A percentile compares a stretch with the other conserved stretches of the same genome.
Conservation (phyloP, 2,113 vertebrate genomes). For the Jaculus jaculus region DNA sequence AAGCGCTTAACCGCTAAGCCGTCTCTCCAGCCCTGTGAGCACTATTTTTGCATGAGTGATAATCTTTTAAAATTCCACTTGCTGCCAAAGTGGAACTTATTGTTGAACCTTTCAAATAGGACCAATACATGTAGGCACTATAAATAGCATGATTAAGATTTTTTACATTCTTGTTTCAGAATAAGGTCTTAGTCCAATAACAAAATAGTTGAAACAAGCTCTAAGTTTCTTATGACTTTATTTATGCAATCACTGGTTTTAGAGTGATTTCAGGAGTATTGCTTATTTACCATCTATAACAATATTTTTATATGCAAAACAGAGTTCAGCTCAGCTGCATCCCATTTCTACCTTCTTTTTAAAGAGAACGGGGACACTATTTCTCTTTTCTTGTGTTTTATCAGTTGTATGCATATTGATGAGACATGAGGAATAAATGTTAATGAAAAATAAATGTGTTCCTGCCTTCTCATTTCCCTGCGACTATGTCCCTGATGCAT, state of each 20-base stretch:
- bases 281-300: neutral
- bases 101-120: neutral
- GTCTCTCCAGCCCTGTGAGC: neutral
- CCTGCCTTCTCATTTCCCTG: neutral
- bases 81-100: conserved; percentile 26
- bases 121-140: neutral
- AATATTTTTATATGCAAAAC: neutral
- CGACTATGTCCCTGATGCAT: conserved; percentile 51
- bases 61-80: conserved; percentile 44
- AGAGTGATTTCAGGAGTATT: conserved; percentile 12
- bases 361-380: conserved; percentile 42
- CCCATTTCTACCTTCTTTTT: conserved; percentile 20
- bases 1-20: too few species aligned
- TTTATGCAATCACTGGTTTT: neutral
- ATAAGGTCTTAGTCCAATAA: neutral
- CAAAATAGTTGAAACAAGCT: neutral
- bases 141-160: conserved; percentile 6
- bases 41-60: conserved; percentile 30
- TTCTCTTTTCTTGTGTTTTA: conserved; percentile 42
- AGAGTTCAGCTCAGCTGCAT: conserved; percentile 32
- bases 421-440: conserved; percentile 30
- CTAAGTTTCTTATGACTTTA: neutral
- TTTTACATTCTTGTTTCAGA: neutral
- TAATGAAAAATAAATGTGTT: conserved; percentile 59
- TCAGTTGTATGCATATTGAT: conserved; percentile 55